Evolutionary conservation across 2,113 vertebrate genomes (phyloP).

Genomic region (Engystomops pustulosus): DNA sequence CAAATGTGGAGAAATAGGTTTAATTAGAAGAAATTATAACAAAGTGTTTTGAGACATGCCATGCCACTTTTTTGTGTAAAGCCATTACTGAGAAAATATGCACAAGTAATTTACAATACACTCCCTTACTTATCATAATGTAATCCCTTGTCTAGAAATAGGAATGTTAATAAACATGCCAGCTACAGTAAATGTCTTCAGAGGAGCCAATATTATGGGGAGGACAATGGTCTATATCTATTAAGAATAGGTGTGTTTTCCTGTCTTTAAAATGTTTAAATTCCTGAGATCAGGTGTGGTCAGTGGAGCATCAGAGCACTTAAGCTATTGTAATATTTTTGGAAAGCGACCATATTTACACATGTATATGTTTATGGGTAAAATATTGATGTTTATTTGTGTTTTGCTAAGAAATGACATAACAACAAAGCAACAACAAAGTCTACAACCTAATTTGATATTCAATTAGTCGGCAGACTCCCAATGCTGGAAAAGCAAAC

Average conservation of each 20-base stretch:
- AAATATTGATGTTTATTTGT: constrained; percentile 35
- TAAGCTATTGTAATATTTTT: constrained; percentile 29
- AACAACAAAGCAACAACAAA: constrained; percentile 53
- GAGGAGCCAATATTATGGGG: not conserved
- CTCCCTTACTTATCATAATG: constrained; percentile 45
- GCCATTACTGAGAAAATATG: constrained; percentile 18
- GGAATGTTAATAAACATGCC: constrained; percentile 37
- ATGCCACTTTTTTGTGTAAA: not conserved
- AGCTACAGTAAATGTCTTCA: constrained; percentile 37
- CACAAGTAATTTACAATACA: constrained; percentile 30
- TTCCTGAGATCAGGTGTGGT: constrained; percentile 49
- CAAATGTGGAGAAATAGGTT: not conserved
- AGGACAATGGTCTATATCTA: constrained; percentile 27
- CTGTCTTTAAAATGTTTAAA: constrained; percentile 33
- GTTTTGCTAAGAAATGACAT: constrained; percentile 44
- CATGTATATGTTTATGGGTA: constrained; percentile 25
- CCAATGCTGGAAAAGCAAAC: constrained; percentile 49
- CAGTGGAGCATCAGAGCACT: not conserved
- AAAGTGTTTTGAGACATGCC: not conserved
- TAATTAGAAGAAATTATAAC: not conserved
- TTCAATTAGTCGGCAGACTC: constrained; percentile 49
- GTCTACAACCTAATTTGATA: constrained; percentile 22
- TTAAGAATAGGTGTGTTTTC: constrained; percentile 43
- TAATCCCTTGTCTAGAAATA: constrained; percentile 36
- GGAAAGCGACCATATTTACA: constrained; percentile 14